Evolutionary conservation across 2,797 vertebrate species (phyloP).

Genomic region (Streptopelia turtur): DNA sequence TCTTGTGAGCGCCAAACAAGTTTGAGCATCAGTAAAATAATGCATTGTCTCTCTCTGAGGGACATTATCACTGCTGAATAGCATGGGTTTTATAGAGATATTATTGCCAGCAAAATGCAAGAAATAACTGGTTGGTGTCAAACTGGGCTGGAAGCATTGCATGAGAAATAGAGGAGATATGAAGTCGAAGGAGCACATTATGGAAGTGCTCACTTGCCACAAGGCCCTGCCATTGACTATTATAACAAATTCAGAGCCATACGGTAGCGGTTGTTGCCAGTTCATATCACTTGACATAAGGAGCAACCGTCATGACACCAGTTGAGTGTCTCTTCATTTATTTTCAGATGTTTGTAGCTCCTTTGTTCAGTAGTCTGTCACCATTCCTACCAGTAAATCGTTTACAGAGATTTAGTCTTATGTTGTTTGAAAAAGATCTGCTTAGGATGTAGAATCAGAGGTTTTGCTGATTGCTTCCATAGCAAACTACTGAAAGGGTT

Average conservation of each 20-base stretch:
- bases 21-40: neutral
- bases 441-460: neutral
- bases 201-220: neutral
- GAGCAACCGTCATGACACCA: neutral
- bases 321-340: neutral
- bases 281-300: neutral
- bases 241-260: neutral
- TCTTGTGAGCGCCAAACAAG: slow-evolving; percentile 5
- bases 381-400: no score
- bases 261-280: neutral
- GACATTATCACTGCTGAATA: neutral
- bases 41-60: neutral
- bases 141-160: neutral
- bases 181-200: neutral
- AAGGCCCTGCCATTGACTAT: neutral
- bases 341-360: neutral
- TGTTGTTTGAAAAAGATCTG: neutral
- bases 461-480: neutral
- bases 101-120: slow-evolving; percentile 12
- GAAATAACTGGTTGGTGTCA: neutral
- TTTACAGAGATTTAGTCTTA: neutral
- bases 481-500: neutral
- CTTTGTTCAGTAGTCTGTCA: no score
- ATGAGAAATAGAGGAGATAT: neutral
- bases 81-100: neutral